These are phyloP conservation scores for Drosophila dives DNA, from an alignment of 2,888 invertebrate genomes.

Conservation along the genomic window DNA sequence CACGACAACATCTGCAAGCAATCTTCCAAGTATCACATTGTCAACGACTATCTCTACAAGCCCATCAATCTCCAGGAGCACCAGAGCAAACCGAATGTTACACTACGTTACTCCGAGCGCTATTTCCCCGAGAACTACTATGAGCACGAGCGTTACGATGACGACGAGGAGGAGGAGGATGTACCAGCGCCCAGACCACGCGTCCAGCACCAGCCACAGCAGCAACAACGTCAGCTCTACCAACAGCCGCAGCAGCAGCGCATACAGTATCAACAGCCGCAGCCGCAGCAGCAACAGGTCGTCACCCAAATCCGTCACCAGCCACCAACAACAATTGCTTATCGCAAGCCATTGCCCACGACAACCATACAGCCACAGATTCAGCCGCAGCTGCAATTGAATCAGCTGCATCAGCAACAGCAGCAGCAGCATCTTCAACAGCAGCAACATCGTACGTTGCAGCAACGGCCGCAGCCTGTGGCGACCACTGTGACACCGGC, in stretches of 20 bases:
- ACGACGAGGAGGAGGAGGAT: slow-evolving; percentile 82
- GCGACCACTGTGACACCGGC: slow-evolving; percentile 83
- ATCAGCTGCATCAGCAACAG: slow-evolving; percentile 72
- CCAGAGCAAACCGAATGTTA: slow-evolving; percentile 91
- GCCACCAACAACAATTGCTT: slow-evolving; percentile 77
- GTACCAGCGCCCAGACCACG: slow-evolving; percentile 81
- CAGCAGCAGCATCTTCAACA: slow-evolving; percentile 70
- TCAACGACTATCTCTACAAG: slow-evolving; percentile 96
- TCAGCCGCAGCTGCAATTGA: slow-evolving; percentile 71
- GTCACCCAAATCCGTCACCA: slow-evolving; percentile 74
- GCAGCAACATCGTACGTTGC: slow-evolving; percentile 63
- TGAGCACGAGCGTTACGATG: slow-evolving; percentile 86
- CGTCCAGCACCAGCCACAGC: slow-evolving; percentile 80
- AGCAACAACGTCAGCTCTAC: slow-evolving; percentile 68
- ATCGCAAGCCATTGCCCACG: slow-evolving; percentile 78
- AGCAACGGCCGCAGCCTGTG: slow-evolving; percentile 74
- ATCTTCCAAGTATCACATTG: slow-evolving; percentile 95
- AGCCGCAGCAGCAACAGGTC: slow-evolving; percentile 64
- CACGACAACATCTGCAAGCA: slow-evolving; percentile 95
- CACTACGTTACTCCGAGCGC: slow-evolving; percentile 92
- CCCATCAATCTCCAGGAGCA: slow-evolving; percentile 94
- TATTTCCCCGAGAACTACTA: slow-evolving; percentile 93
- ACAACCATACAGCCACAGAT: slow-evolving; percentile 81
- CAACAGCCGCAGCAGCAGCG: slow-evolving; percentile 63
- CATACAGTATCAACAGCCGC: slow-evolving; percentile 65